These are phyloP conservation scores for Paratrypauchen microcephalus DNA, from an alignment of 2,797 vertebrate genomes.

Conservation along the genomic window DNA sequence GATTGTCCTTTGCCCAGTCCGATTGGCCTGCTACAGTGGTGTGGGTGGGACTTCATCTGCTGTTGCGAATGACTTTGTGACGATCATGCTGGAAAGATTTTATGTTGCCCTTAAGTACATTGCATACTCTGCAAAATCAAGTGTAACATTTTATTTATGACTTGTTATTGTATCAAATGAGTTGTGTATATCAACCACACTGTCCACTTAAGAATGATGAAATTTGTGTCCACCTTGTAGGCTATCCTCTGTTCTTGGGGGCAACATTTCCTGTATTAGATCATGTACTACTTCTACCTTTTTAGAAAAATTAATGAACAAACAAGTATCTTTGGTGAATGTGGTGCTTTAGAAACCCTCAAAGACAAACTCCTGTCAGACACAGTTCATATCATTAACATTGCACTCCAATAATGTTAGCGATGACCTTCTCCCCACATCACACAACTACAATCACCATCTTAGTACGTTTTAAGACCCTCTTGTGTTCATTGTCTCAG, in stretches of 20 bases:
- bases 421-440: conserved; percentile 61
- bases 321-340: conserved; percentile 69
- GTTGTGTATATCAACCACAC: conserved; percentile 6
- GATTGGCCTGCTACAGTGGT: conserved; percentile 61
- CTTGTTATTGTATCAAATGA: conserved; percentile 9
- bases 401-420: conserved; percentile 64
- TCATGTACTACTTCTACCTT: conserved; percentile 65
- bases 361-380: conserved; percentile 18
- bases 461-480: conserved; percentile 79
- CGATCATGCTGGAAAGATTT: conserved; percentile 36
- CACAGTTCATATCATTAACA: conserved; percentile 51
- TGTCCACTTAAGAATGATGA: conserved; percentile 4
- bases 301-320: conserved; percentile 57
- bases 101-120: conserved; percentile 64
- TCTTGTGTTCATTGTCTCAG: conserved; percentile 90
- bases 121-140: conserved; percentile 16
- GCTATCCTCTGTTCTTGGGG: conserved; percentile 53
- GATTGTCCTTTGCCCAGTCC: conserved; percentile 62
- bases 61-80: conserved; percentile 34
- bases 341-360: conserved; percentile 76
- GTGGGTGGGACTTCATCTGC: conserved; percentile 58
- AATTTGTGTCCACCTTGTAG: neutral
- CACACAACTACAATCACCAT: conserved; percentile 71
- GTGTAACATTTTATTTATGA: neutral
- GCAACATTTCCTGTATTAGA: conserved; percentile 56